These are phyloP conservation scores for Sycophila sp. DNA, from an alignment of 1,140 invertebrate genomes.

Conservation along the genomic window DNA sequence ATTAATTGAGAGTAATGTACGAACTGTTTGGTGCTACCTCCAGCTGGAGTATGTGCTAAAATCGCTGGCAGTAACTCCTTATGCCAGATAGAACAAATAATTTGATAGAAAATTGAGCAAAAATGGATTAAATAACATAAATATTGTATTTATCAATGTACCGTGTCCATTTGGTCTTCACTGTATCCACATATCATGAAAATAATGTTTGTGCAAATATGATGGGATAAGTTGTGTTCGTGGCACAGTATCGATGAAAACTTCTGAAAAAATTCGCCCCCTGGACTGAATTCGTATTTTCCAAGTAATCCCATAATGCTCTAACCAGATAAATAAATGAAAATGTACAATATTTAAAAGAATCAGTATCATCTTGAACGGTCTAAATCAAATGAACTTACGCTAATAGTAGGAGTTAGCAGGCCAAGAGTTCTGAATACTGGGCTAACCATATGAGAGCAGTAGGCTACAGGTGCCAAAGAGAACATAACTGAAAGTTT, in stretches of 20 bases:
- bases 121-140: background rate
- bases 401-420: constrained; percentile 43
- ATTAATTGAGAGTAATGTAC: constrained; percentile 72
- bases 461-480: constrained; percentile 70
- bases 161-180: constrained; percentile 60
- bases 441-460: constrained; percentile 54
- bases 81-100: too few relatives aligned
- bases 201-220: constrained; percentile 69
- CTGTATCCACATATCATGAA: constrained; percentile 70
- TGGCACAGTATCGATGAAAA: constrained; percentile 65
- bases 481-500: constrained; percentile 68
- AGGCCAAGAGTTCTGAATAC: constrained; percentile 52
- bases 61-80: constrained; percentile 71
- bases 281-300: constrained; percentile 68
- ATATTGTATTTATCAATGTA: constrained; percentile 35
- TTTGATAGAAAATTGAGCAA: background rate
- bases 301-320: constrained; percentile 63
- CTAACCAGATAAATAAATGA: constrained; percentile 46
- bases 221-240: constrained; percentile 62
- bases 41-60: constrained; percentile 75
- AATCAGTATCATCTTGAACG: too few relatives aligned
- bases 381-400: constrained; percentile 35
- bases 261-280: constrained; percentile 57
- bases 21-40: constrained; percentile 76
- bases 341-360: constrained; percentile 11